Evolutionary conservation across 2,888 invertebrate species (phyloP).

Genomic region (Nudaria mundana): DNA sequence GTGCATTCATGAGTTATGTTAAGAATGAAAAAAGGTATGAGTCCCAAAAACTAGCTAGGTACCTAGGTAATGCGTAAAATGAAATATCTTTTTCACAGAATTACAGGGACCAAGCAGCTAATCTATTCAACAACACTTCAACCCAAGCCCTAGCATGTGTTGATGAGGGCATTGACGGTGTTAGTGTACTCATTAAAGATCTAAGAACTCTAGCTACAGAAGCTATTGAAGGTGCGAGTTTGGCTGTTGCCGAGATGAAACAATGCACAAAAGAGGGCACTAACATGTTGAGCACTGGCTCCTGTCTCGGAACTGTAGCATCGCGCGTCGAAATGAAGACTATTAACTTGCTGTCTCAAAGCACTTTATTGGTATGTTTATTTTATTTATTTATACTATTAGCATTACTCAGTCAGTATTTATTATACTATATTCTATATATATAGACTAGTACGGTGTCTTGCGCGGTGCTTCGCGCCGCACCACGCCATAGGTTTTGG

Average conservation of each 20-base stretch:
- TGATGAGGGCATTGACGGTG: slow-evolving; percentile 47
- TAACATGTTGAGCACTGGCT: slow-evolving; percentile 45
- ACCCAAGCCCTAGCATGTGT: slow-evolving; percentile 48
- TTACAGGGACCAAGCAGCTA: slow-evolving; percentile 43
- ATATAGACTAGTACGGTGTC: too few relatives aligned
- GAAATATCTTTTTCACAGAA: slow-evolving; percentile 33
- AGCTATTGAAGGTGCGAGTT: slow-evolving; percentile 42
- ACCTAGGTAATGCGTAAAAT: too few relatives aligned
- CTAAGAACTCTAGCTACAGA: slow-evolving; percentile 37
- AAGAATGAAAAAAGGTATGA: too few relatives aligned
- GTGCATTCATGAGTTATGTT: too few relatives aligned
- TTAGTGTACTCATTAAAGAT: slow-evolving; percentile 39
- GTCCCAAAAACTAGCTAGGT: too few relatives aligned
- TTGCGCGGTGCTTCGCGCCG: too few relatives aligned
- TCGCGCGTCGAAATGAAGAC: slow-evolving; percentile 54
- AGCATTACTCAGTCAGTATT: too few relatives aligned
- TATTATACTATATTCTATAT: too few relatives aligned
- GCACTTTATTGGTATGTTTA: slow-evolving; percentile 53
- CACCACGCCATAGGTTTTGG: too few relatives aligned
- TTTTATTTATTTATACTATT: too few relatives aligned
- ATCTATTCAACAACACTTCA: slow-evolving; percentile 46
- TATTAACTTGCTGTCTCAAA: slow-evolving; percentile 45
- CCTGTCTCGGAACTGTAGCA: slow-evolving; percentile 55
- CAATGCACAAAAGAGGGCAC: slow-evolving; percentile 45
- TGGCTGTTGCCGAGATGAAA: slow-evolving; percentile 50